Evolutionary conservation across 2,888 invertebrate genomes (phyloP), one percentile per base, ranked within the genome.

Genomic region (Ichneumoninae sp.): DNA sequence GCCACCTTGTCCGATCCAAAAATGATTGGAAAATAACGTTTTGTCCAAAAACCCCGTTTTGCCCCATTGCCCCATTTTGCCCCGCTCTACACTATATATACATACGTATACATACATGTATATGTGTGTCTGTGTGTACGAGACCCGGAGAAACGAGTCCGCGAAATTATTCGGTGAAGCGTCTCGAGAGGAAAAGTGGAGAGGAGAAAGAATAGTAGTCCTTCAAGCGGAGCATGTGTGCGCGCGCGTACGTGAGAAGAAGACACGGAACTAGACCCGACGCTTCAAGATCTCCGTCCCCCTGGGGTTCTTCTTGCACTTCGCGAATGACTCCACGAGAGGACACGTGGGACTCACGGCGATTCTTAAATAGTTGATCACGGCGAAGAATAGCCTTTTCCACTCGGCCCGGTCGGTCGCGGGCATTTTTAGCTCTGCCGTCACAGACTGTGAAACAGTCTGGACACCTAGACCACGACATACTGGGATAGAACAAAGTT

Each of bases 321-420:
- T 50, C 30, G 8, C 40, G 63, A 57, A 78, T 65, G 63, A 57
- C 44, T 81, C 83, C 83, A 85, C 82, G 82, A 87, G 88, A 86
- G 87, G 81, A 71, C 63, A 70, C 71, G 33, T 36, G 50, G 78
- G 73, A 81, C 66, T 84, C 81, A 78, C 84, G 87, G 87, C 82
- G 85, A 87, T 88, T 83, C 88, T 90, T 90, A 89, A 90, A 90
- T 89, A 89, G 87, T 90, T 89, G 87, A 90, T 83, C 54, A 82
- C 85, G 81, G 81, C 83, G 80, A 87, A 88, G 87, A 86, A 85
- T 52, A 80, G 75, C 76, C 81, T 77, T 70, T 77, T 81, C 74
- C 74, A 84, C 84, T 87, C 86, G 44, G 60, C 16, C 70, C 33
- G 63, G 65, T 63, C 54, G 66, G 22, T 47, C 47, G 52, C 77